Base-by-base conservation (phyloP, 2,797 vertebrate genomes). In the Eutrigla gurnardus region DNA sequence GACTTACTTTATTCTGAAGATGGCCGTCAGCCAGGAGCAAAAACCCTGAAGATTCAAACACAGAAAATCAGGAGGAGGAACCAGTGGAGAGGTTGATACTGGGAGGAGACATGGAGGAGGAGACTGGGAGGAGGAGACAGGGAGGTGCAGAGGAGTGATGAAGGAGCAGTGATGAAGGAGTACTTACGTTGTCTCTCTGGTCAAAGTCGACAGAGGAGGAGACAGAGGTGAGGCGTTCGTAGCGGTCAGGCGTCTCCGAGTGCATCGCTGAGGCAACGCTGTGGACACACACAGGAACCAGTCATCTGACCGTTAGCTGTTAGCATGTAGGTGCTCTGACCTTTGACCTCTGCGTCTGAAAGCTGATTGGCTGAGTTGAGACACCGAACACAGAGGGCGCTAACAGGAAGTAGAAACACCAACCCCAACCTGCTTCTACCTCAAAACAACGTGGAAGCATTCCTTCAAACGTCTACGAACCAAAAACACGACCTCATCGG, bases 1-100 rank as follows among this genome's bases (percentile, higher is more conserved):
- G 17, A 59, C 97, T 97, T 94, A 99, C 98, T 99, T 99, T 96
- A 99, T 99, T 94, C 97, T 96, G 94, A 99, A 99, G 94, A 99
- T 98, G 43, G 97, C 97, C 1, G 97, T 98, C 88, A 99, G 92
- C 97, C 97, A 99, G 75, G 97, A 99, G 84, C 97, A 98, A 94
- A 98, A 99, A 65, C 97, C 97, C 98, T 99, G 87, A 42, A 65
- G 59, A 1, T 25, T 36, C 37, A 54, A 53, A 73, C 25, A 57
- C 17, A 63, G 3, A 53, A 3, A 0, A 25, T 52, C 15, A 47
- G 9, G 11, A 49, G 45, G 3, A 52, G 18, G 18, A 7, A 9
- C 25, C 25, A 25, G 25, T 25, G 25, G 25, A 25, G 25, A 25
- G 25, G 25, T 25, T 25, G 25, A 25, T 25, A 25, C 25, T 25